These are phyloP conservation scores for Hypotaenidia philippensis DNA, from an alignment of 2,797 vertebrate genomes.

Conservation along the genomic window DNA sequence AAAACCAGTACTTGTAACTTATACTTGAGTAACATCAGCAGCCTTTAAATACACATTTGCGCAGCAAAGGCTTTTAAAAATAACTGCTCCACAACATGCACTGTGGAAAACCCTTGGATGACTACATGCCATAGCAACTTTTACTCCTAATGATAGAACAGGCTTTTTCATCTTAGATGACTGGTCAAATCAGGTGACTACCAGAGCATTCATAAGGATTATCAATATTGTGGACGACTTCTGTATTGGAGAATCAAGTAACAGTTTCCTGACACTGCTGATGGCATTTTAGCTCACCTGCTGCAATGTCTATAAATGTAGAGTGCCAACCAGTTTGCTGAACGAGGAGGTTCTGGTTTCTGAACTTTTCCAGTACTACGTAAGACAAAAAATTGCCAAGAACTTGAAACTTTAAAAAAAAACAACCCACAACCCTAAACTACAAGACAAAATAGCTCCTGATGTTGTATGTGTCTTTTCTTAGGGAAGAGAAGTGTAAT, in stretches of 20 bases:
- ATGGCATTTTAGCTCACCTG: not conserved
- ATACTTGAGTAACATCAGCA: not conserved
- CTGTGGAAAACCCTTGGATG: not conserved
- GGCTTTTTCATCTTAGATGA: accelerated
- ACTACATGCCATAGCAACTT: not conserved
- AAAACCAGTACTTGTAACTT: not conserved
- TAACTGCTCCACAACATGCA: not conserved
- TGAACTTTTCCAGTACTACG: not conserved
- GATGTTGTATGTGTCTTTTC: not conserved
- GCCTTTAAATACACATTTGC: not conserved
- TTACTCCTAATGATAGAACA: not conserved
- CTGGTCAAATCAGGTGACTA: not conserved
- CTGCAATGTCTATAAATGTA: not conserved
- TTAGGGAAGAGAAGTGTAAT: not conserved
- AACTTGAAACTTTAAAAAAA: accelerated
- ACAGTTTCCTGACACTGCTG: not conserved
- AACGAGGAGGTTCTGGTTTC: not conserved
- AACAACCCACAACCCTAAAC: no score
- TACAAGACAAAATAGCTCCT: not conserved
- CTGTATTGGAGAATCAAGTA: not conserved
- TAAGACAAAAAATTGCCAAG: not conserved
- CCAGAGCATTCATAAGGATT: not conserved
- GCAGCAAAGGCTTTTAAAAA: not conserved
- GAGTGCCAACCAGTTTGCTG: not conserved
- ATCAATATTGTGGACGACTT: not conserved